Evolutionary conservation across 2,888 invertebrate genomes (phyloP), one percentile per base, ranked within the genome.

Genomic region (Eugnorisma glareosa): DNA sequence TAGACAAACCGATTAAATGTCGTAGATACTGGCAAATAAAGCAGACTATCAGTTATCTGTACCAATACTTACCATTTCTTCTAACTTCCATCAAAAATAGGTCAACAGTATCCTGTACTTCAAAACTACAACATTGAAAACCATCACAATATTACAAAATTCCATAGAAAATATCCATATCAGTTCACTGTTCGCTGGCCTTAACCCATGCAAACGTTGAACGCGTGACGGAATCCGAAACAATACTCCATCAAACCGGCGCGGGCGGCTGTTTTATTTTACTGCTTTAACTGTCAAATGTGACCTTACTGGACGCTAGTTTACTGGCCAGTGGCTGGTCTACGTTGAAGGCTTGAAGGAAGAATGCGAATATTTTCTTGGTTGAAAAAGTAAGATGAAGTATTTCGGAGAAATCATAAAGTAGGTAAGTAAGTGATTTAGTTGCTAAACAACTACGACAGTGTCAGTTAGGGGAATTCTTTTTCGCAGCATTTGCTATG

Each of bases 211-310:
- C 75, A 77, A 86, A 85, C 89, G 81, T 84, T 84, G 89, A 76
- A 89, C 86, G 89, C 88, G 88, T 96, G 96, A 94, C 90, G 95
- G 96, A 95, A 96, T 96, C 93, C 93, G 92, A 94, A 94, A 96
- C 96, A 96, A 96, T 95, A 91, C 94, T 89, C 94, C 94, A 94
- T 95, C 93, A 93, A 93, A 88, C 85, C 67, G 61, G 81, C 86
- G 77, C 86, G 73, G 77, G 84, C 86, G 86, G 84, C 90, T 90
- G 93, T 93, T 93, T 94, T 93, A 92, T 93, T 91, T 90, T 91
- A 87, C 88, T 87, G 74, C 89, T 81, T 88, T 91, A 91, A 91
- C 91, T 92, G 92, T 92, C 91, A 90, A 91, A 89, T 85, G 82
- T 81, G 83, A 85, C 86, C 89, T 89, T 86, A 87, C 81, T 84